These are phyloP conservation scores for Mastigias papua DNA, from an alignment of 30 jellyfish, hydroid and myxozoan species.

Conservation along the genomic window DNA sequence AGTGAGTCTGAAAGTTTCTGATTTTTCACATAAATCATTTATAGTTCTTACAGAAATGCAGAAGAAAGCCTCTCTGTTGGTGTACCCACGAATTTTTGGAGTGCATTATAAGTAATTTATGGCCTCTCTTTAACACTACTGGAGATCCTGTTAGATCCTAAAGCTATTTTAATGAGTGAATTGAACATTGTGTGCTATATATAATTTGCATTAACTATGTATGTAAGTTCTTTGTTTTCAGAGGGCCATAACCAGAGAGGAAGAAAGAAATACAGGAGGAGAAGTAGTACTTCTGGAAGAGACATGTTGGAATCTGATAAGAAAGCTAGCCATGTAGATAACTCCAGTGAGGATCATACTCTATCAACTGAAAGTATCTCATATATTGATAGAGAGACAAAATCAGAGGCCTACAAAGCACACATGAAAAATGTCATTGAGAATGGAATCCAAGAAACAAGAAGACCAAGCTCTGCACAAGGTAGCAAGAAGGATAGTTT, in stretches of 20 bases:
- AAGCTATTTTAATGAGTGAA: background rate
- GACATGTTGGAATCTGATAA: background rate
- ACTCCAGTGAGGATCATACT: background rate
- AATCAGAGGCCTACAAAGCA: constrained; percentile 75
- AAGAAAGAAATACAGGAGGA: constrained; percentile 51
- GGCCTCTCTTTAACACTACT: background rate
- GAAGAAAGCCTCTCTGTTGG: background rate
- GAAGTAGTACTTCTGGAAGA: constrained; percentile 27
- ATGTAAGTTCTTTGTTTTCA: background rate
- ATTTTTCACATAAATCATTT: background rate
- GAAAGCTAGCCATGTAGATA: background rate
- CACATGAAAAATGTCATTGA: constrained; percentile 70
- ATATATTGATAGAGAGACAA: constrained; percentile 64
- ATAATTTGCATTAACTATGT: background rate
- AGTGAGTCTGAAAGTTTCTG: background rate
- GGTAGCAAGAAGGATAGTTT: constrained; percentile 66
- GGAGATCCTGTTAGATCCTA: background rate
- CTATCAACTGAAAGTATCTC: background rate
- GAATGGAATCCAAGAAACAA: constrained; percentile 41
- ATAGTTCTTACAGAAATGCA: background rate
- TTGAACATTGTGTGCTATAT: background rate
- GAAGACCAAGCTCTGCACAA: constrained; percentile 86
- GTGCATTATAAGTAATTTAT: background rate
- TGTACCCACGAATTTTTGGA: background rate
- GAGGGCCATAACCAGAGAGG: constrained; percentile 28